Evolutionary conservation across 1,140 invertebrate species (phyloP), one percentile per base, ranked within the genome.

Genomic region (Hypothenemus hampei): DNA sequence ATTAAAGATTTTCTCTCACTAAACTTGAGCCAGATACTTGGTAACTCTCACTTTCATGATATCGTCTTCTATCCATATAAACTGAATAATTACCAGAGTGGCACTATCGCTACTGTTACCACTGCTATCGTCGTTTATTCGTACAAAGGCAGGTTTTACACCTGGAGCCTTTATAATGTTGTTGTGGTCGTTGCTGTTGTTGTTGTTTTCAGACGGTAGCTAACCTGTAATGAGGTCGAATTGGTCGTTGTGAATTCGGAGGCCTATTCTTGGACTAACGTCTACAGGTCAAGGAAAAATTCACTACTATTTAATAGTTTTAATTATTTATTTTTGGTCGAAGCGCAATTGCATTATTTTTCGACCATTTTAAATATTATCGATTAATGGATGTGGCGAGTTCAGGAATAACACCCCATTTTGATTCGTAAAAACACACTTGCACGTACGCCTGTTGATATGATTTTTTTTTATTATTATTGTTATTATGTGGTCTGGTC

Each of bases 161-260:
- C 44, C 10, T 48, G 31, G 35, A 23, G 18, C 11, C 50, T 29
- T 29, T 29, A 37, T 8, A 37, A 37, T 37, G 35, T 37, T 16
- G 35, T 13, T 37, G 11, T 8, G 35, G 26, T 29, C 35, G 35
- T 11, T n/a, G 36, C 11, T 35, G 46, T 48, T 48, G 46, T 48
- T 50, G 48, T 40, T 50, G 48, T 18, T 11, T 21, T 20, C 51
- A 54, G 51, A 54, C 51, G 51, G 51, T 54, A 47, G 51, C 51
- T 54, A 54, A 54, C 51, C 51, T 54, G 51, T 46, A 54, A 54
- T 54, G 51, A 54, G 51, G 51, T 54, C 51, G 51, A 39, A n/a
- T n/a, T n/a, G n/a, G n/a, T n/a, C n/a, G n/a, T n/a, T n/a, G n/a
- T n/a, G n/a, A n/a, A 31, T 31, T 13, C 26, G 26, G 26, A 13